Percentiles rank a stretch among this genome's conserved stretches.
Evolutionary conservation across 2,797 vertebrate genomes (phyloP).

Genomic region (Pampus argenteus): DNA sequence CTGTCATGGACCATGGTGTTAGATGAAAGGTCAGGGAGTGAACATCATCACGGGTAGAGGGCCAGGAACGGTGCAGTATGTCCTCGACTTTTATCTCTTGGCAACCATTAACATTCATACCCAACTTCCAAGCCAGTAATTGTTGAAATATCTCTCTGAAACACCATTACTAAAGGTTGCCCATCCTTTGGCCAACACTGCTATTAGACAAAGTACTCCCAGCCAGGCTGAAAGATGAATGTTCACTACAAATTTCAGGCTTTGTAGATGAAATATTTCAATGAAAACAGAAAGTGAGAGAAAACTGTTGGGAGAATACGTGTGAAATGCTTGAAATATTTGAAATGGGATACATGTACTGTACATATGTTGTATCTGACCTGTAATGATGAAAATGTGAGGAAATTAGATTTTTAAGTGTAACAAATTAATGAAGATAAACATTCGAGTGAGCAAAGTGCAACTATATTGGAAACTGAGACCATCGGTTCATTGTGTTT

Average conservation of each 20-base stretch:
- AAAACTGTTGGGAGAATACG: background rate
- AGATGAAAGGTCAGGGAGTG: background rate
- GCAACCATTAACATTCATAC: background rate
- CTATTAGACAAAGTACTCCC: background rate
- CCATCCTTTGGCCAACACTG: background rate
- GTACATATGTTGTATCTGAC: background rate
- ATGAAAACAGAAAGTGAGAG: background rate
- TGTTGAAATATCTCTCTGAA: background rate
- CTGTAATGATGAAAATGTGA: background rate
- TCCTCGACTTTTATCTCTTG: background rate
- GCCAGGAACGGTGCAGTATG: background rate
- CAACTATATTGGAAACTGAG: conserved; percentile 10
- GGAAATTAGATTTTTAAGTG: background rate
- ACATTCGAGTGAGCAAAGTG: background rate
- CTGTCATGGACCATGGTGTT: background rate
- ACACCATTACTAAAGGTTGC: background rate
- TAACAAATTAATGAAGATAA: background rate
- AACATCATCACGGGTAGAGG: background rate
- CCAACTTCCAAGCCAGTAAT: background rate
- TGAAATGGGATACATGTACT: background rate
- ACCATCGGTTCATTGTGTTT: conserved; percentile 26
- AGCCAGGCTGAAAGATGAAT: background rate
- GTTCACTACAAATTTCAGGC: background rate
- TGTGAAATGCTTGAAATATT: background rate
- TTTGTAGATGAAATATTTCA: background rate